Evolutionary conservation across 2,888 invertebrate species (phyloP), one percentile per base, ranked within the genome.

Genomic region (Meandrusa payeni): DNA sequence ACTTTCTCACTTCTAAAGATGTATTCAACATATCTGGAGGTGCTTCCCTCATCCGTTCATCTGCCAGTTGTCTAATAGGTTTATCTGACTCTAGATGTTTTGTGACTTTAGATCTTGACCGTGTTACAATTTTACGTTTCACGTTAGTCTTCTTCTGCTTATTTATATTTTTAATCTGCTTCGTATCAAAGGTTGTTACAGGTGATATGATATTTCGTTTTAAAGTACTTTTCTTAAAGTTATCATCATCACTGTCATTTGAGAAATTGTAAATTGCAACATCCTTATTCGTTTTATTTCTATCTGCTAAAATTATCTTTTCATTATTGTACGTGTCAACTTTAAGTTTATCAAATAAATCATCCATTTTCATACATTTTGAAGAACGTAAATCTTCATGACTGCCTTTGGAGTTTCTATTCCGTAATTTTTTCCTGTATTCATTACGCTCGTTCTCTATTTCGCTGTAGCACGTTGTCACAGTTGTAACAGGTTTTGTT

Each of bases 161-260:
- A 46, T 50, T 48, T 44, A 50, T 58, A 4, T 20, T 11, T 52
- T 54, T 61, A 19, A n/a, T 32, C n/a, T 4, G 31, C n/a, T n/a
- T n/a, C n/a, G n/a, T n/a, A n/a, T n/a, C n/a, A n/a, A n/a, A n/a
- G n/a, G n/a, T n/a, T n/a, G n/a, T n/a, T n/a, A n/a, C n/a, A n/a
- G n/a, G n/a, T n/a, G n/a, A n/a, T n/a, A n/a, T n/a, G n/a, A n/a
- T n/a, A n/a, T n/a, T n/a, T n/a, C n/a, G 37, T 41, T 24, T 54
- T 47, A 4, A 51, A 51, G 48, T 61, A 70, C 45, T 70, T 70
- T 17, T 60, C 39, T 65, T 64, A 41, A 80, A 79, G 51, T 76
- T 69, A 19, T 70, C 67, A 43, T 80, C 79, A 12, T 82, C 83
- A 45, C 79, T 83, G n/a, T 77, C 83, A 37, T 74, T 75, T 0